A percentile compares a stretch with the other conserved stretches of the same genome.
These are phyloP conservation scores for Cosmia pyralina DNA, from an alignment of 2,888 invertebrate genomes.

Conservation along the genomic window DNA sequence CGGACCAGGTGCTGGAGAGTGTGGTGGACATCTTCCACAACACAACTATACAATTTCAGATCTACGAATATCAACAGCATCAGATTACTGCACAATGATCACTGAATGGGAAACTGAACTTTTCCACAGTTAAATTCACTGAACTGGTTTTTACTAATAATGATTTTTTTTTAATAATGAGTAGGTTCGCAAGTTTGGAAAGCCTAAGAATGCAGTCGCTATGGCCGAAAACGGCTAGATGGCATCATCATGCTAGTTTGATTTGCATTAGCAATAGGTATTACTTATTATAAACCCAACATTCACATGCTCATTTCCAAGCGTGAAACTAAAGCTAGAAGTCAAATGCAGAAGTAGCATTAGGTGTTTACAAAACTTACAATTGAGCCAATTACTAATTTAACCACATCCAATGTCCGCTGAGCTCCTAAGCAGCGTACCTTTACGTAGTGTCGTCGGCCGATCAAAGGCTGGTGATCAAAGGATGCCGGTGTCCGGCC, in stretches of 20 bases:
- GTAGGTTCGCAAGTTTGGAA: not conserved
- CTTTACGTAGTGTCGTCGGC: constrained; percentile 68
- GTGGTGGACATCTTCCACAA: constrained; percentile 65
- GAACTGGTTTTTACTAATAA: not conserved
- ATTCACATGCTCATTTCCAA: not conserved
- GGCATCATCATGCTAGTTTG: not conserved
- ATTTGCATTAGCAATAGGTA: not conserved
- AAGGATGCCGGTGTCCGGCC: constrained; percentile 82
- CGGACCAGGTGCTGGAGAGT: constrained; percentile 65
- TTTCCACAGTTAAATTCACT: not conserved
- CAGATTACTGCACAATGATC: not conserved
- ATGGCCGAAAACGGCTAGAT: not conserved
- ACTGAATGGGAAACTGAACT: not conserved
- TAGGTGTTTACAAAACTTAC: not conserved
- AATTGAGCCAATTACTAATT: not conserved
- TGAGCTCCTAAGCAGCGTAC: constrained; percentile 52
- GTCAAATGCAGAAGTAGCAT: not conserved
- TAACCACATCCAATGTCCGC: constrained; percentile 57
- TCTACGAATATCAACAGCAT: not conserved
- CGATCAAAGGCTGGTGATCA: constrained; percentile 86
- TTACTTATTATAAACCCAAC: not conserved
- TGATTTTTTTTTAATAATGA: not conserved
- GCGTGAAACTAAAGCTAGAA: not conserved
- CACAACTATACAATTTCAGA: not conserved
- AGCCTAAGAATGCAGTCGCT: not conserved